phyloP scores from a whole-genome alignment of 2,888 invertebrate genomes.

The Aporophyla nigra region DNA sequence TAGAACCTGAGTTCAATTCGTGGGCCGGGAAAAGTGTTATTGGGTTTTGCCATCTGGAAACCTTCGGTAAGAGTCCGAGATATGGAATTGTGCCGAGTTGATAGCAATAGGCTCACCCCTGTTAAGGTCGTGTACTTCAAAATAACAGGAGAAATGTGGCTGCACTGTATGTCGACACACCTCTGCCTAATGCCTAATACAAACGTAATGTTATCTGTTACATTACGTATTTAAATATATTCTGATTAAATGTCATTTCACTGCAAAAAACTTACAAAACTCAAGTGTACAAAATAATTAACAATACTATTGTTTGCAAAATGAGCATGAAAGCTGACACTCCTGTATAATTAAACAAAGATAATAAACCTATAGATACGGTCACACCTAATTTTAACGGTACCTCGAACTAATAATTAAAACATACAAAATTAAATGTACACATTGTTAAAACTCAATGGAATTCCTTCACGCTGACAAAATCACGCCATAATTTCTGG shows the following conservation, averaged over 20 bases:
- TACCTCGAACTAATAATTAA: constrained; percentile 62
- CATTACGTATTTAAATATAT: neutral
- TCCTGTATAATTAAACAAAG: constrained; percentile 27
- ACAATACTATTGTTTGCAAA: constrained; percentile 45
- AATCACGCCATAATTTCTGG: constrained; percentile 73
- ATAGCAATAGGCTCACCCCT: too few species aligned
- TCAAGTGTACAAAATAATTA: constrained; percentile 11
- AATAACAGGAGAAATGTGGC: neutral
- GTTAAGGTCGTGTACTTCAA: neutral
- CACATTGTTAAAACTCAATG: constrained; percentile 72
- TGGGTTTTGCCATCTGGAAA: neutral
- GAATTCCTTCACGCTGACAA: constrained; percentile 74
- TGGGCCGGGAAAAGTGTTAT: neutral
- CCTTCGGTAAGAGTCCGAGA: neutral
- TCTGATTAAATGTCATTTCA: neutral
- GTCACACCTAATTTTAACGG: constrained; percentile 54
- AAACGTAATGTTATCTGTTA: neutral
- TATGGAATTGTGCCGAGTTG: neutral
- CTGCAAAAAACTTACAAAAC: neutral
- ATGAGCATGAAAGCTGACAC: constrained; percentile 23
- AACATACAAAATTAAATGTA: constrained; percentile 70
- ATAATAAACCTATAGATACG: constrained; percentile 36
- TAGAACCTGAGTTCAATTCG: neutral
- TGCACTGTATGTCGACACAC: neutral
- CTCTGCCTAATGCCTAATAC: neutral